Evolutionary conservation across 1,140 invertebrate species (phyloP), one percentile per base, ranked within the genome.

Genomic region (Cyclina sinensis): DNA sequence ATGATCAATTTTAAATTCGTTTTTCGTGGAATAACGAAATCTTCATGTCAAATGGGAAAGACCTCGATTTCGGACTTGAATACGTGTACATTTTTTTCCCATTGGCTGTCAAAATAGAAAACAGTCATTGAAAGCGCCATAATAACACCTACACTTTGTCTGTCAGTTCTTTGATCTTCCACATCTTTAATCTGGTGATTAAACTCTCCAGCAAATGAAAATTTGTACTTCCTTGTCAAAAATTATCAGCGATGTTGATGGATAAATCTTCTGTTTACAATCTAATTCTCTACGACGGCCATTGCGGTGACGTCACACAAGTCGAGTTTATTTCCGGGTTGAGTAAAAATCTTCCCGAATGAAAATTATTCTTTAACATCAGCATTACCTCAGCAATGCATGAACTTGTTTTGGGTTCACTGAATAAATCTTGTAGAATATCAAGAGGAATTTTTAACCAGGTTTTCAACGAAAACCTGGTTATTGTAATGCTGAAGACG

Each of bases 101-200:
- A 18, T 14, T n/a, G 35, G 14, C 57, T 79, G 57, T 88, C 35
- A 86, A 81, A 76, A 12, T 78, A 46, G 9, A 32, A n/a, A 7
- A 32, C 21, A 16, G 18, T 1, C 30, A 30, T 73, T 39, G 2
- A 68, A 88, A 57, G 43, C 2, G 18, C 14, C 65, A 21, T 35
- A 24, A 24, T n/a, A 74, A 89, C 80, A 98, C 98, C 98, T 97
- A 99, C 98, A 98, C 98, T 97, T 98, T 99, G 95, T 99, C 98
- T 92, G 98, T 98, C 90, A 99, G 94, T 96, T 99, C 98, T 92
- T 98, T 97, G 93, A 99, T 97, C 97, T 98, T 99, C 98, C 98
- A 99, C 94, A 96, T 96, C 9, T 76, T 93, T 70, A 80, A 16
- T 16, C 11, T 37, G 24, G 24, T 48, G 1, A 46, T n/a, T 43